A percentile compares a stretch with the other conserved stretches of the same genome.
phyloP scores from a whole-genome alignment of 2,113 vertebrate species.

The Oceanites oceanicus region DNA sequence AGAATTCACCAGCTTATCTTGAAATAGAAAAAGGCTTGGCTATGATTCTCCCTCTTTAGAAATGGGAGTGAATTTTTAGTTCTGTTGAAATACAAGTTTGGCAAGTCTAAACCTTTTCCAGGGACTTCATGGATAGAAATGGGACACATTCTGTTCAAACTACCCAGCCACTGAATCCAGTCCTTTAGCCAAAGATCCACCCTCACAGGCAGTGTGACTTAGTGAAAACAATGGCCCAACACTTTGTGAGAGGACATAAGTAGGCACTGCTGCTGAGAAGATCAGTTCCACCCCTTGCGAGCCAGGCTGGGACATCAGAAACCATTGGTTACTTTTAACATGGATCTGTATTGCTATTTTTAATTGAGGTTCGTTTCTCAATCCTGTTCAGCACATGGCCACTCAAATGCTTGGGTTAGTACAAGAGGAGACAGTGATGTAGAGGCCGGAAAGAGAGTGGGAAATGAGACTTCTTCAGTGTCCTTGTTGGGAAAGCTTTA shows the following conservation, averaged over 20 bases:
- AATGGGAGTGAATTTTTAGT: background rate
- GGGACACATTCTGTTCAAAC: background rate
- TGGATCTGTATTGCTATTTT: background rate
- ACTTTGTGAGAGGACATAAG: background rate
- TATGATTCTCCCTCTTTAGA: background rate
- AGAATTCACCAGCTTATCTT: background rate
- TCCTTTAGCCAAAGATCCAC: background rate
- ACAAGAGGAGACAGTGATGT: background rate
- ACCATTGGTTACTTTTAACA: background rate
- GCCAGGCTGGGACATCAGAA: background rate
- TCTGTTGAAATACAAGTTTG: background rate
- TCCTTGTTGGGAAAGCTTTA: background rate
- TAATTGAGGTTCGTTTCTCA: background rate
- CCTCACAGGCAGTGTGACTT: background rate
- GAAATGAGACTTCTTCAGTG: background rate
- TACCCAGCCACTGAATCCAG: background rate
- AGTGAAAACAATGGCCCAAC: background rate
- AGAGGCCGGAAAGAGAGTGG: background rate
- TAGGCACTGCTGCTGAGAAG: background rate
- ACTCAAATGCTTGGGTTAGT: background rate
- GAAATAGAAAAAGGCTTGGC: background rate
- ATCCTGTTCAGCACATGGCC: background rate
- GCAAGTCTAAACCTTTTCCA: background rate
- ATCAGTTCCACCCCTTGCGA: background rate
- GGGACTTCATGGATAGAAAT: background rate